These are phyloP conservation scores for Choreutis nemorana DNA, from an alignment of 2,888 invertebrate species.

Conservation along the genomic window DNA sequence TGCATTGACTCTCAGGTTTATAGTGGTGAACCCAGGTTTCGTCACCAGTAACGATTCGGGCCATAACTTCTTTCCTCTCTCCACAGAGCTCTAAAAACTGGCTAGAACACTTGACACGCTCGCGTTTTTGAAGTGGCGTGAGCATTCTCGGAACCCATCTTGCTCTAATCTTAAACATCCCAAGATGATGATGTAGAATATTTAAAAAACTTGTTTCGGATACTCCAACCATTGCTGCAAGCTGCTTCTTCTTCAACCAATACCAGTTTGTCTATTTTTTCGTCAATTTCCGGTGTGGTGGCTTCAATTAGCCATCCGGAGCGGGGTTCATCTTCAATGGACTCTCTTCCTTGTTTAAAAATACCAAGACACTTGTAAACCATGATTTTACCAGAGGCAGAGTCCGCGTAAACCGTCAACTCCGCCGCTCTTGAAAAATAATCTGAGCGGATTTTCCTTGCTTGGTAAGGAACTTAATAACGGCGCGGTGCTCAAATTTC, in stretches of 20 bases:
- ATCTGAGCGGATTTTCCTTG: conserved; percentile 6
- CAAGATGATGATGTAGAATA: conserved; percentile 10
- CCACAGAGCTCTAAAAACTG: conserved; percentile 8
- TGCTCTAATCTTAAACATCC: conserved; percentile 17
- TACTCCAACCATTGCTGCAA: conserved; percentile 11
- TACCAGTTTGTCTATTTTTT: conserved; percentile 8
- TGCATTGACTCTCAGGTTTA: conserved; percentile 16
- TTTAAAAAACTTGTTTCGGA: conserved; percentile 9
- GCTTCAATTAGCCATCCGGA: conserved; percentile 7
- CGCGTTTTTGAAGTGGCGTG: conserved; percentile 14
- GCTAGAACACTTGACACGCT: conserved; percentile 9
- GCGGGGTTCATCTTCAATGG: conserved; percentile 7
- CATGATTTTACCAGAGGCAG: conserved; percentile 12
- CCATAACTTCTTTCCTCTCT: conserved; percentile 1
- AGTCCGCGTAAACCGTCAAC: conserved; percentile 10
- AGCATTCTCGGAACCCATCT: conserved; percentile 19
- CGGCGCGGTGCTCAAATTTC: conserved; percentile 5
- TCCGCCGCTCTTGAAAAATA: conserved; percentile 5
- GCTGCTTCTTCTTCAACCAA: conserved; percentile 9
- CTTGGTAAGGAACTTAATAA: conserved; percentile 7
- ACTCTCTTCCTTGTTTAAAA: too few species aligned
- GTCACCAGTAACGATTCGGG: conserved; percentile 9
- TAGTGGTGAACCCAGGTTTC: conserved; percentile 17
- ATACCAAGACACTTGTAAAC: conserved; percentile 14
- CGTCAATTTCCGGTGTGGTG: conserved; percentile 2